Conservation (phyloP, 2,797 vertebrate genomes). For the Falco novaeseelandiae region DNA sequence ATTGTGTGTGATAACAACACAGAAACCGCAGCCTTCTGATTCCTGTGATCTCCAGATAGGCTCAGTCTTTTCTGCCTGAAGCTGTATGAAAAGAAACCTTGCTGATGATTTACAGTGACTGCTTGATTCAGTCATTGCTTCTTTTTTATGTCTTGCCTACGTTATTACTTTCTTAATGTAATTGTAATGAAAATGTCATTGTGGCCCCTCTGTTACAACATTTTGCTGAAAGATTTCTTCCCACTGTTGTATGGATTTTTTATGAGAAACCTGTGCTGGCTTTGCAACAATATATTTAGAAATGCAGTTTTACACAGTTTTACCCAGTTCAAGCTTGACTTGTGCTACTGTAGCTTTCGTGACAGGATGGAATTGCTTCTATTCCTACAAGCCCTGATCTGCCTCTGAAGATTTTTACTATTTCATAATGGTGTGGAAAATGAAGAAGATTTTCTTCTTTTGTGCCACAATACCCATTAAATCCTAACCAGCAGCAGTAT, state of each 20-base stretch:
- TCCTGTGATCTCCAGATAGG: not conserved
- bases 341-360: not conserved
- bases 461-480: not conserved
- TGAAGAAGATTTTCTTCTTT: not conserved
- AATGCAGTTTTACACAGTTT: not conserved
- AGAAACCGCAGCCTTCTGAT: not conserved
- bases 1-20: not conserved
- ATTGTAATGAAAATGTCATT: not conserved
- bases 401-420: not conserved
- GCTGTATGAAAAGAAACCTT: not conserved
- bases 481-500: not conserved
- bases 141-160: not conserved
- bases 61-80: not conserved
- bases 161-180: not conserved
- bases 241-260: not conserved
- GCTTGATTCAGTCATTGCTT: not conserved
- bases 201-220: not conserved
- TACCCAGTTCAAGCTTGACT: not conserved
- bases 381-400: not conserved
- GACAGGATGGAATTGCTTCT: not conserved
- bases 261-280: not conserved
- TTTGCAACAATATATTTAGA: not conserved
- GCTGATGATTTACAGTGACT: not conserved
- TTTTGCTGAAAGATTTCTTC: not conserved
- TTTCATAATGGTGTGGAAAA: not conserved